These are phyloP conservation scores for Nectonema munidae DNA, from an alignment of 2,888 invertebrate species.

Conservation along the genomic window DNA sequence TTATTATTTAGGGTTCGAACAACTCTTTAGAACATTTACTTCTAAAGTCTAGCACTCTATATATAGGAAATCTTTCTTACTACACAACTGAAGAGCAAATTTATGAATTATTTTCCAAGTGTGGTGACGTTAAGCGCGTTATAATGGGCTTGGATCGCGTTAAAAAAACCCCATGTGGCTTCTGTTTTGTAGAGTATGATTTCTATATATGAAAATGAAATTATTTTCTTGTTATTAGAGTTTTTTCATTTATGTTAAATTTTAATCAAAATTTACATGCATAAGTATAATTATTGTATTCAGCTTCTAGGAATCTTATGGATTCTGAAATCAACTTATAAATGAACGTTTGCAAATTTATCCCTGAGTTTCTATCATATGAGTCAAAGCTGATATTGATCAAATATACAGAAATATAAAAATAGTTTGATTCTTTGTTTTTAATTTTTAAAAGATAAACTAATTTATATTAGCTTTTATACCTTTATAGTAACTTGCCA, in stretches of 20 bases:
- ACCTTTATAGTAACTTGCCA: no score
- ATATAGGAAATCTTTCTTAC: constrained; percentile 85
- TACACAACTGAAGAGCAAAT: constrained; percentile 95
- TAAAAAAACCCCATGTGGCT: constrained; percentile 92
- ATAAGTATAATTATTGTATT: constrained; percentile 8
- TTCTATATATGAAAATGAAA: constrained; percentile 11
- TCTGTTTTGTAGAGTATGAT: constrained; percentile 70
- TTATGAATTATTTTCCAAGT: constrained; percentile 68
- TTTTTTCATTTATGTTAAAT: neutral
- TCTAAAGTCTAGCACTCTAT: constrained; percentile 43
- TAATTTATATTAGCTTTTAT: no score
- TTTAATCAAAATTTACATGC: neutral
- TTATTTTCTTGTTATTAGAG: neutral
- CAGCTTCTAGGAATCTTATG: neutral
- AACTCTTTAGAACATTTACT: constrained; percentile 40
- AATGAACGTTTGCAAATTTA: constrained; percentile 2
- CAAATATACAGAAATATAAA: no score
- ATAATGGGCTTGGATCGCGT: constrained; percentile 92
- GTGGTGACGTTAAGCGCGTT: constrained; percentile 62
- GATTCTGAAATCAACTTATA: neutral
- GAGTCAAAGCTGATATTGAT: no score
- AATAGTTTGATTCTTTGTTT: no score
- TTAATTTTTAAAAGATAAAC: no score
- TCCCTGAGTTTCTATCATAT: no score
- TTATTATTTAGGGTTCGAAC: no score